These are phyloP conservation scores for Gryon sp. DNA, from an alignment of 1,140 invertebrate genomes.

Conservation along the genomic window DNA sequence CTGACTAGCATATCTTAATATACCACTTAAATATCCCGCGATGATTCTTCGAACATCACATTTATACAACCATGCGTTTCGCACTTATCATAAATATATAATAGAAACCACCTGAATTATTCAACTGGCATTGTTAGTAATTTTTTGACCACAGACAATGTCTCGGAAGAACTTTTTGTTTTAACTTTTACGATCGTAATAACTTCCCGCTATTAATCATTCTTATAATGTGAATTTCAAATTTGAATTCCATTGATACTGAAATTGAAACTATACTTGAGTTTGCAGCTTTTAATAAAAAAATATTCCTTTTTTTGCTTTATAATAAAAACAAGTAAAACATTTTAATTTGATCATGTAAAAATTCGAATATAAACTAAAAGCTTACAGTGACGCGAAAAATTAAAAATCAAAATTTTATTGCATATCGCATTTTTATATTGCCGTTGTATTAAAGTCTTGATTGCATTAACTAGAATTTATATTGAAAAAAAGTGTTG, in stretches of 20 bases:
- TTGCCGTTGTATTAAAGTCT: no score
- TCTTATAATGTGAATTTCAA: background rate
- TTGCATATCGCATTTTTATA: no score
- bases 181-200: background rate
- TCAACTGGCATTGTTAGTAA: constrained; percentile 37
- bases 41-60: constrained; percentile 22
- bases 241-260: no score
- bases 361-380: no score
- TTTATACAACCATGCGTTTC: constrained; percentile 9
- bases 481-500: background rate
- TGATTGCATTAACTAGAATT: no score
- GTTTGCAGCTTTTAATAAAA: no score
- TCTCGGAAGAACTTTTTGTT: background rate
- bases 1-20: constrained; percentile 35
- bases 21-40: constrained; percentile 9
- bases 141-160: constrained; percentile 31
- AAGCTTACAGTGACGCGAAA: no score
- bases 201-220: background rate
- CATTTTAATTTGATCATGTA: no score
- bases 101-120: constrained; percentile 41
- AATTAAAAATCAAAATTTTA: no score
- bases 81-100: constrained; percentile 53
- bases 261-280: no score
- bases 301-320: no score
- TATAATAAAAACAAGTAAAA: no score